Conservation (phyloP, 1,140 invertebrate species). For the Aradophagus sp. region DNA sequence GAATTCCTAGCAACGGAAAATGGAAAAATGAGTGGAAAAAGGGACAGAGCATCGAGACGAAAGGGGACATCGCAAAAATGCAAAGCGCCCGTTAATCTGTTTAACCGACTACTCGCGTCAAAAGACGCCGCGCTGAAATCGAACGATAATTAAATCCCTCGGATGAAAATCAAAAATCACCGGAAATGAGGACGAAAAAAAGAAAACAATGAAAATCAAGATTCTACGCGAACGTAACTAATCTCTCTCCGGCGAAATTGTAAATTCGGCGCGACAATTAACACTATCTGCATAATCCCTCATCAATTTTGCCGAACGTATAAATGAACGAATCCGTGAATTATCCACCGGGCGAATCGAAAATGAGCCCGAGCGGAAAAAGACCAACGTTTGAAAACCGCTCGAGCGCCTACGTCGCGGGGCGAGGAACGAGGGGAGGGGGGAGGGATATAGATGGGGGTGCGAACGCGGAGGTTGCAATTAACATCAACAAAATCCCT, state of each 20-base stretch:
- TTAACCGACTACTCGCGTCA: constrained; percentile 2
- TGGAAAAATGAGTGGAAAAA: constrained; percentile 1
- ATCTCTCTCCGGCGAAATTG: not conserved
- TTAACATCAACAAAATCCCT: not conserved
- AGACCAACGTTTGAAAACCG: too few species aligned
- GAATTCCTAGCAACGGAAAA: not conserved
- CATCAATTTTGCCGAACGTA: not conserved
- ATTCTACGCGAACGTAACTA: too few species aligned
- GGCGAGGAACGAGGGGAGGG: too few species aligned
- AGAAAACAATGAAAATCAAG: too few species aligned
- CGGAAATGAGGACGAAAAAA: not conserved
- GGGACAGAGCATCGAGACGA: not conserved
- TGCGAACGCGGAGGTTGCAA: not conserved
- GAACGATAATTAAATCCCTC: not conserved
- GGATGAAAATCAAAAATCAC: not conserved
- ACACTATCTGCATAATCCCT: constrained; percentile 3
- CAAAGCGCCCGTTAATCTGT: constrained; percentile 23
- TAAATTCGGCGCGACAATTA: constrained; percentile 1
- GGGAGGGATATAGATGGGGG: too few species aligned
- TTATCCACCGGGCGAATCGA: not conserved
- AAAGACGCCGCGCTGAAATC: constrained; percentile 8
- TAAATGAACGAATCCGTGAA: constrained; percentile 4
- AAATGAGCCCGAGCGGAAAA: not conserved
- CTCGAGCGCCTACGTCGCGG: too few species aligned
- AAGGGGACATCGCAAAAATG: constrained; percentile 2